These are phyloP conservation scores for Entosphenus tridentatus DNA, from an alignment of 2,113 vertebrate species.

Conservation along the genomic window DNA sequence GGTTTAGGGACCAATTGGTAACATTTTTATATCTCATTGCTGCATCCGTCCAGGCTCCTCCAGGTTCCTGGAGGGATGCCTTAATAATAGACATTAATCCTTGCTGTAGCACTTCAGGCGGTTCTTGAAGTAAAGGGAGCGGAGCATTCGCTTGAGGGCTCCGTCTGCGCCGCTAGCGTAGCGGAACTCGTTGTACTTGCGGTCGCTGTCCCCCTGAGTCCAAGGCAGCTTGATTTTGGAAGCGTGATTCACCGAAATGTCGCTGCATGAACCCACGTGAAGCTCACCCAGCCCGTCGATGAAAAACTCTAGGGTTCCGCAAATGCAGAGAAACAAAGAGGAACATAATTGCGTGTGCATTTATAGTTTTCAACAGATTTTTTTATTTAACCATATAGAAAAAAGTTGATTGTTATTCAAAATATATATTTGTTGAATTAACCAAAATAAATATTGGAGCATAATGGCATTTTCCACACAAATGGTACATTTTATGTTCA, in stretches of 20 bases:
- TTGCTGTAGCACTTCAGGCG: constrained; percentile 48
- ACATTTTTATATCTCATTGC: too few relatives aligned
- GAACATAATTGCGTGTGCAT: too few relatives aligned
- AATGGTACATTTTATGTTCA: too few relatives aligned
- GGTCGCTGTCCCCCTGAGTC: constrained; percentile 21
- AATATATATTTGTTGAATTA: too few relatives aligned
- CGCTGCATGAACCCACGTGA: constrained; percentile 52
- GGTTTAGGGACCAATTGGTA: too few relatives aligned
- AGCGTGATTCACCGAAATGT: constrained; percentile 45
- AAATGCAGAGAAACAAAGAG: too few relatives aligned
- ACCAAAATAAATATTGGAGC: too few relatives aligned
- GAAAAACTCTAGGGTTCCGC: constrained; percentile 43
- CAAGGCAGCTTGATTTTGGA: constrained; percentile 60
- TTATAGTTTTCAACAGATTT: too few relatives aligned
- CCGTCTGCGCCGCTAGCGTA: constrained; percentile 27
- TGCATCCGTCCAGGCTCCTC: too few relatives aligned
- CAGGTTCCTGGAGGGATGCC: background rate
- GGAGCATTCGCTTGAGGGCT: constrained; percentile 16
- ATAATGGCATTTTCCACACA: too few relatives aligned
- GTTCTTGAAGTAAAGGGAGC: constrained; percentile 50
- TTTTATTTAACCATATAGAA: too few relatives aligned
- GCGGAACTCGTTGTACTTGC: constrained; percentile 40
- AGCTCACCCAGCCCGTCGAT: constrained; percentile 49
- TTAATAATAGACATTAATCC: constrained; percentile 15
- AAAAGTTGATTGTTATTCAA: too few relatives aligned